phyloP scores from a whole-genome alignment of 2,113 vertebrate species.

The Turnix velox region DNA sequence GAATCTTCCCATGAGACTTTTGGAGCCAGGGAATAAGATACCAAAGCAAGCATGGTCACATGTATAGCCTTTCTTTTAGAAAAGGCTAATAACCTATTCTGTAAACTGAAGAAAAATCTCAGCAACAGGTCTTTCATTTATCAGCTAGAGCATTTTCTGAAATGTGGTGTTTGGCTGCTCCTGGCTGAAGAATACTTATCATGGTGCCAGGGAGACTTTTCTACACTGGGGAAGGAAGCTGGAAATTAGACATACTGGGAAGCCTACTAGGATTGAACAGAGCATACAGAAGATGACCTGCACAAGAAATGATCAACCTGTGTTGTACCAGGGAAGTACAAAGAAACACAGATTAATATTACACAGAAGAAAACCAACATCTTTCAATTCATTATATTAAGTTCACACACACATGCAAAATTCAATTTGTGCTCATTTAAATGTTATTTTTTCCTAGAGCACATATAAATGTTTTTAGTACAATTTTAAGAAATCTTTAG shows the following conservation, averaged over 20 bases:
- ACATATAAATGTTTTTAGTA: background rate
- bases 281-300: background rate
- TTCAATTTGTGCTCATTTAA: background rate
- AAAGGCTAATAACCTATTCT: background rate
- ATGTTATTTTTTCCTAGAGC: background rate
- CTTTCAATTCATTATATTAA: background rate
- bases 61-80: background rate
- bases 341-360: background rate
- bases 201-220: background rate
- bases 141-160: rapidly evolving
- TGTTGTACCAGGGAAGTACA: background rate
- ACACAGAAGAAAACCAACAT: background rate
- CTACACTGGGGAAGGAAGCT: rapidly evolving
- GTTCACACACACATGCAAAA: background rate
- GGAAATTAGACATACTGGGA: background rate
- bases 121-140: background rate
- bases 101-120: background rate
- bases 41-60: background rate
- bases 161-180: background rate
- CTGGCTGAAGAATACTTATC: background rate
- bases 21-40: background rate
- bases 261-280: background rate
- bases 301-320: background rate
- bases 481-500: background rate
- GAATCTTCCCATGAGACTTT: background rate